Base-by-base conservation (phyloP, 2,888 invertebrate species). In the Lasioglossum figueresi region DNA sequence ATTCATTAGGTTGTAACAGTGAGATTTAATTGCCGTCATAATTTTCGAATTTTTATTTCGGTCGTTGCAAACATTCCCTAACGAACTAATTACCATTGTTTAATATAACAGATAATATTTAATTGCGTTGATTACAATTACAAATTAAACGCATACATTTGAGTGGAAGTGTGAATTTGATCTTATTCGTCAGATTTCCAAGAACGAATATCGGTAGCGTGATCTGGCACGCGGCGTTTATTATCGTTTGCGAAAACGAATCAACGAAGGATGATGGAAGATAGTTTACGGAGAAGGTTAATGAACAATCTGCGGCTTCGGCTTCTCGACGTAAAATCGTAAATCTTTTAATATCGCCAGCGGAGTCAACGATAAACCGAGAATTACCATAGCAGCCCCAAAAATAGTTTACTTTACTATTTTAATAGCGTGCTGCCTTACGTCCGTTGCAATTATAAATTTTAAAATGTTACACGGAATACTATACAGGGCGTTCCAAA, bases 281-380 rank as follows among this genome's bases (percentile, higher is more conserved):
- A 83, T 82, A 84, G 89, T 89, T 90, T 90, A 90, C 89, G 75
- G 73, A 23, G 84, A 74, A 83, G 84, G 82, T 90, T 89, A 87
- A 89, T 87, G 89, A 90, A 88, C 82, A 90, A 90, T 89, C 90
- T 80, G 89, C 82, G 89, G 89, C 86, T 82, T 88, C 78, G 82
- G 82, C 79, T 80, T 81, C 90, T 83, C 84, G 88, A 75, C 56
- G 66, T 40, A 76, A 80, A 82, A 79, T 68, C 88, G 59, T 37
- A 45, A 75, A 84, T 80, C 82, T 71, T 78, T 87, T 34, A 75
- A 76, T 79, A 86, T 76, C 81, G 27, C 79, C 37, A 43, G 68
- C 31, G 66, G 34, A 72, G 27, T 76, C 31, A 66, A 71, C 77
- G 43, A 81, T 66, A 76, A 27, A n/a, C 45, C 66, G 52, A 37